Conservation (phyloP, 2,797 vertebrate species). For the Picus viridis region DNA sequence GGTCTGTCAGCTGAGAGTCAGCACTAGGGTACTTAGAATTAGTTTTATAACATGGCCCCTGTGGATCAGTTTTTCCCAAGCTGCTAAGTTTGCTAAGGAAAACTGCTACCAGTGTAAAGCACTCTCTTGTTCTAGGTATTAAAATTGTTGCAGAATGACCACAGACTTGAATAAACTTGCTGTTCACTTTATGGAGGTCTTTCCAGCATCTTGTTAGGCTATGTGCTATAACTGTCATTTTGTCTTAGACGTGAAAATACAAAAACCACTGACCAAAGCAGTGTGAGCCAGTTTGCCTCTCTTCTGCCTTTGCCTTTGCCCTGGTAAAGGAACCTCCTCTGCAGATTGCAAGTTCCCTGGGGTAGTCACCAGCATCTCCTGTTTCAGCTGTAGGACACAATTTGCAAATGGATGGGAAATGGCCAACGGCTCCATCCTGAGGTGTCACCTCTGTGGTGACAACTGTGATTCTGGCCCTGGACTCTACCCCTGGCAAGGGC, state of each 20-base stretch:
- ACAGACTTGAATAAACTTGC: not conserved
- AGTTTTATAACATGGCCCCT: not conserved
- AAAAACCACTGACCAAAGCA: not conserved
- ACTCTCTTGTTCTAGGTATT: not conserved
- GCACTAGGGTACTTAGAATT: not conserved
- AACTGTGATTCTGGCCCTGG: fast-evolving
- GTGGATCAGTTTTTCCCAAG: not conserved
- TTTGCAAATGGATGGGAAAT: not conserved
- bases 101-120: not conserved
- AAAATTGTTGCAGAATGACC: not conserved
- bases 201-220: not conserved
- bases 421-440: not conserved
- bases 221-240: not conserved
- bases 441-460: fast-evolving
- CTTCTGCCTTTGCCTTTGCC: not conserved
- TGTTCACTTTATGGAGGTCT: not conserved
- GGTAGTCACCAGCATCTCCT: not conserved
- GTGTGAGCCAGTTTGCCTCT: not conserved
- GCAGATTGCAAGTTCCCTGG: not conserved
- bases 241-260: not conserved
- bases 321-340: not conserved
- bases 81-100: not conserved
- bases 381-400: not conserved
- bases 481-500: not conserved
- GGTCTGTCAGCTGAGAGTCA: not conserved